These are phyloP conservation scores for Lophius americanus DNA, from an alignment of 2,797 vertebrate species.

Conservation along the genomic window DNA sequence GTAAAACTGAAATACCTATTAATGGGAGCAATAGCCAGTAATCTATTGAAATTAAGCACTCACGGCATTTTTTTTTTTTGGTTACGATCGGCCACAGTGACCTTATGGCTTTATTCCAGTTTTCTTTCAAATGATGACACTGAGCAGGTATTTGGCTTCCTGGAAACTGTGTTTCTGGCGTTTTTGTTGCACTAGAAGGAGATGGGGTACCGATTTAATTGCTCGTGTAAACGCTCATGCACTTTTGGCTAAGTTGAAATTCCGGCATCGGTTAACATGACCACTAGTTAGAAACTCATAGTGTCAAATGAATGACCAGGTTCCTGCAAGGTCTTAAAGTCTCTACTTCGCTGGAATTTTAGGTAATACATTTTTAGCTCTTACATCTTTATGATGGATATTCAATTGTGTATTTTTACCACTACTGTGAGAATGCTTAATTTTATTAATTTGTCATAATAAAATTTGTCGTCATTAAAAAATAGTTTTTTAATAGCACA, in stretches of 20 bases:
- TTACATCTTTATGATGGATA: too few species aligned
- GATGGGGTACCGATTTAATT: not conserved
- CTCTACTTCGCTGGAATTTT: too few species aligned
- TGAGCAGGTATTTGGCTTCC: conserved; percentile 27
- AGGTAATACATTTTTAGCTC: too few species aligned
- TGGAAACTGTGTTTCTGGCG: not conserved
- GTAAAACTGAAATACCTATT: not conserved
- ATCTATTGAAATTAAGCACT: not conserved
- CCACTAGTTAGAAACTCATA: too few species aligned
- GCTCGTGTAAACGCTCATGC: conserved; percentile 1
- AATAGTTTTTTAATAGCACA: too few species aligned
- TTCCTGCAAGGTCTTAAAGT: too few species aligned
- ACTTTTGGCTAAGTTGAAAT: not conserved
- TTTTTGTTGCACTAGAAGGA: not conserved
- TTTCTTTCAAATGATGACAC: conserved; percentile 3
- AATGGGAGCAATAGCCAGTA: accelerated
- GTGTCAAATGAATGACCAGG: too few species aligned
- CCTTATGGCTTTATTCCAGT: not conserved
- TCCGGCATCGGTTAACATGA: too few species aligned
- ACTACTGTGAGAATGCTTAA: too few species aligned
- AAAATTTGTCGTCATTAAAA: too few species aligned
- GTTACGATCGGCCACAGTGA: not conserved
- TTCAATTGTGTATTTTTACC: too few species aligned
- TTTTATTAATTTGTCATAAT: too few species aligned
- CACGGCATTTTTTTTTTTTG: not conserved